Percentiles rank a stretch among this genome's conserved stretches.
Conservation (phyloP, 2,888 invertebrate genomes). For the Teleiodes luculella region DNA sequence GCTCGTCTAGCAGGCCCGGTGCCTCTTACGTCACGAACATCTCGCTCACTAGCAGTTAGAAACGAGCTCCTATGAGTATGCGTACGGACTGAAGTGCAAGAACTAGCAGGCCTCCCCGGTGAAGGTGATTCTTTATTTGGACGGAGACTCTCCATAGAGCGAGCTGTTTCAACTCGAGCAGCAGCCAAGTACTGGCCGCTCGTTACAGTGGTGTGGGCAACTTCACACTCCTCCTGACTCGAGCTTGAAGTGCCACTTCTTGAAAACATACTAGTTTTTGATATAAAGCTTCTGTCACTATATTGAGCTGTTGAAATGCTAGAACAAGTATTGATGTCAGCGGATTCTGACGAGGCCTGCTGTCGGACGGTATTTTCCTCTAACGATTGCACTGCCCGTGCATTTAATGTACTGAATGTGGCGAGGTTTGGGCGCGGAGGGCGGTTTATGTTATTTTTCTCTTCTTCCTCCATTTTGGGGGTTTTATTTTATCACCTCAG, state of each 20-base stretch:
- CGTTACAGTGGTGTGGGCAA: constrained; percentile 67
- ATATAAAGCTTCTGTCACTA: constrained; percentile 72
- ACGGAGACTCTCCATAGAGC: constrained; percentile 85
- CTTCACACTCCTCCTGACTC: constrained; percentile 83
- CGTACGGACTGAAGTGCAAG: constrained; percentile 66
- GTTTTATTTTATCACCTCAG: constrained; percentile 32
- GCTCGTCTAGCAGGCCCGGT: constrained; percentile 81
- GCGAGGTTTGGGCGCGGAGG: constrained; percentile 56
- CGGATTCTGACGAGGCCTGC: constrained; percentile 78
- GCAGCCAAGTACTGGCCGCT: constrained; percentile 77
- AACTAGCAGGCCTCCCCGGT: constrained; percentile 75
- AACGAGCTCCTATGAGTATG: constrained; percentile 75
- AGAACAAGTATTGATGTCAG: constrained; percentile 72
- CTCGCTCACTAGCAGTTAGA: constrained; percentile 82
- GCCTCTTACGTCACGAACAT: constrained; percentile 82
- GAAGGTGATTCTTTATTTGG: constrained; percentile 71
- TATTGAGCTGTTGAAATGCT: constrained; percentile 69
- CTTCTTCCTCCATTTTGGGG: constrained; percentile 65
- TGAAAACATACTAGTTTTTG: constrained; percentile 73
- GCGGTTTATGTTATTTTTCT: constrained; percentile 63
- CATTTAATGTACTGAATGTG: constrained; percentile 54
- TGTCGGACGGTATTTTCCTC: constrained; percentile 58
- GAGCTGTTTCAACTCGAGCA: constrained; percentile 78
- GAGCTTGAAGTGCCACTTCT: constrained; percentile 82
- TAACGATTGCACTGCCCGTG: constrained; percentile 59